Percentiles rank a stretch among this genome's conserved stretches.
These are phyloP conservation scores for Sapayoa aenigma DNA, from an alignment of 2,113 vertebrate genomes.

Conservation along the genomic window DNA sequence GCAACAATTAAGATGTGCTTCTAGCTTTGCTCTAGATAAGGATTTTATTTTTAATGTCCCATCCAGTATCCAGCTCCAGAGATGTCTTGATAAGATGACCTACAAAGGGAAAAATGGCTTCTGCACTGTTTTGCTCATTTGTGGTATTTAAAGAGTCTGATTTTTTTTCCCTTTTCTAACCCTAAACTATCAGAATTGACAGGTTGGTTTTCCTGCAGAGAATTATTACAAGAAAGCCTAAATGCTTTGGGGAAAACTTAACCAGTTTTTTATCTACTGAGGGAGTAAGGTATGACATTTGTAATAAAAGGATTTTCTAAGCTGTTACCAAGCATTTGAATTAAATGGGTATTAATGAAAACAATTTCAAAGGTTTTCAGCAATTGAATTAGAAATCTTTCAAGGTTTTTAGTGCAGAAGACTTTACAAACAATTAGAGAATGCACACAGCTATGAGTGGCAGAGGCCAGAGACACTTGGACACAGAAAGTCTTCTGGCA, in stretches of 20 bases:
- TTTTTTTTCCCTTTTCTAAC: background rate
- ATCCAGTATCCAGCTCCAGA: background rate
- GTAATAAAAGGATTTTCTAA: background rate
- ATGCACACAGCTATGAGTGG: rapidly evolving
- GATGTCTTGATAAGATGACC: background rate
- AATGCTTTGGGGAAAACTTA: background rate
- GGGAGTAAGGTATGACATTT: background rate
- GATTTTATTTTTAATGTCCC: background rate
- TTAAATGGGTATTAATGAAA: background rate
- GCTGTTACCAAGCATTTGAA: background rate
- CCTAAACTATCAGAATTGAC: background rate
- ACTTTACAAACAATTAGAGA: background rate
- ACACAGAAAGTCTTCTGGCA: background rate
- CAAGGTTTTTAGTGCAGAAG: background rate
- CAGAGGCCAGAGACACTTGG: background rate
- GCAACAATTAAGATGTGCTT: rapidly evolving
- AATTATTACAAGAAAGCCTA: background rate
- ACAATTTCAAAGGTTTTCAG: background rate
- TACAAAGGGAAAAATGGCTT: background rate
- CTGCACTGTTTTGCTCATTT: background rate
- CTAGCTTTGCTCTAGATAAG: background rate
- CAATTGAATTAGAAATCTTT: slow-evolving; percentile 3
- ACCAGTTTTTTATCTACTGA: background rate
- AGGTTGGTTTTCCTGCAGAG: background rate
- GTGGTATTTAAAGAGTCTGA: background rate